Percentiles rank a stretch among this genome's conserved stretches.
These are phyloP conservation scores for Orchesellides sinensis DNA, from an alignment of 2,888 invertebrate species.

Conservation along the genomic window DNA sequence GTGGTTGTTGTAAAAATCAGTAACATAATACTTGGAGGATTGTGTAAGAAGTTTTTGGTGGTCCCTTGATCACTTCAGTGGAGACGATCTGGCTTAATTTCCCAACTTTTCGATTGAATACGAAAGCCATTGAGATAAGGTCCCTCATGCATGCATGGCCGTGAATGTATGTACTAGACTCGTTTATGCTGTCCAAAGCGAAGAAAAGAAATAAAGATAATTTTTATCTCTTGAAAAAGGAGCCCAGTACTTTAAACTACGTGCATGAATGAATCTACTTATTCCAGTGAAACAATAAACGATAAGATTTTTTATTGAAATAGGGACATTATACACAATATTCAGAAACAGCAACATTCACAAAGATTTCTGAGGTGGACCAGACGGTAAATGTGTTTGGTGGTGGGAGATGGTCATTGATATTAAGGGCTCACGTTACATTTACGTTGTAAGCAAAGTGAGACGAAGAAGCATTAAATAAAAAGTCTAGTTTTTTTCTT, in stretches of 20 bases:
- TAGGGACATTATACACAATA: constrained; percentile 31
- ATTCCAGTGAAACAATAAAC: constrained; percentile 45
- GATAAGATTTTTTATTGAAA: constrained; percentile 59
- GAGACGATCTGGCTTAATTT: constrained; percentile 51
- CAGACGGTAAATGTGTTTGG: constrained; percentile 51
- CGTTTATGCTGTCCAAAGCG: no score
- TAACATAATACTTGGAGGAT: constrained; percentile 7
- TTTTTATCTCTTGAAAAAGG: constrained; percentile 36
- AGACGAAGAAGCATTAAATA: no score
- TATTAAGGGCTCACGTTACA: constrained; percentile 57
- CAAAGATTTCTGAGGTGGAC: constrained; percentile 19
- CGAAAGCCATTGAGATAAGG: no score
- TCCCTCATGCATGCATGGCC: neutral
- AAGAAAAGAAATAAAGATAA: constrained; percentile 59
- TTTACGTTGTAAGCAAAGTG: neutral
- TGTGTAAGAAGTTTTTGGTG: constrained; percentile 46
- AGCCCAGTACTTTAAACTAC: constrained; percentile 20
- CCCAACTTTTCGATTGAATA: constrained; percentile 23
- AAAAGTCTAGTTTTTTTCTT: constrained; percentile 21
- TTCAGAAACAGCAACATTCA: neutral
- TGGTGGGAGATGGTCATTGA: neutral
- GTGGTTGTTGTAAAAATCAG: neutral
- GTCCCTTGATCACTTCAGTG: constrained; percentile 38
- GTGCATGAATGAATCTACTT: constrained; percentile 40
- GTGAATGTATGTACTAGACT: no score